Conservation (phyloP, 2,888 invertebrate genomes). For the Sphecodes monilicornis region DNA sequence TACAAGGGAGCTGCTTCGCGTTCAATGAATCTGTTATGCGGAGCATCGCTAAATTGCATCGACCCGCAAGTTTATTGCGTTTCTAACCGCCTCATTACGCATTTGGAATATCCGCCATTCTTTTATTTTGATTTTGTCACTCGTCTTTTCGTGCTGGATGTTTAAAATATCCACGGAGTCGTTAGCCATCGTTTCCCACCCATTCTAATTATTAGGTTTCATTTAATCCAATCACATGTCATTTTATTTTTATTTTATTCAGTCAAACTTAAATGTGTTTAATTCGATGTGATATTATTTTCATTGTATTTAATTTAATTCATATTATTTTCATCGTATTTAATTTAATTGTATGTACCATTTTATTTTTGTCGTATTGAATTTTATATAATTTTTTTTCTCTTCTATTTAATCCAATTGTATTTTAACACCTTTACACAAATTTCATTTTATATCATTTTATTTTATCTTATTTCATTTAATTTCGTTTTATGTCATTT, state of each 20-base stretch:
- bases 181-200: background rate
- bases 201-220: background rate
- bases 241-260: background rate
- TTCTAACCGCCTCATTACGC: background rate
- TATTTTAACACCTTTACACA: too few relatives aligned
- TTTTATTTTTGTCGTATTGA: too few relatives aligned
- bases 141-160: background rate
- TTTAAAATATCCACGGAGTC: background rate
- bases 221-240: background rate
- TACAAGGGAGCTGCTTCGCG: conserved; percentile 44
- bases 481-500: background rate
- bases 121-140: background rate
- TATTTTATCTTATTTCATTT: background rate
- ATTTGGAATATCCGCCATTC: background rate
- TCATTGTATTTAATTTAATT: too few relatives aligned
- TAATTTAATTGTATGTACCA: too few relatives aligned
- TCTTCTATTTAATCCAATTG: too few relatives aligned
- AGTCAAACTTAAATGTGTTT: too few relatives aligned
- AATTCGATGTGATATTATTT: background rate
- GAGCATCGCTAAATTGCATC: conserved; percentile 19
- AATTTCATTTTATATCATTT: background rate
- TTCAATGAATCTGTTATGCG: conserved; percentile 36
- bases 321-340: too few relatives aligned
- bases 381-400: background rate
- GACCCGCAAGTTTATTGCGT: background rate